A percentile compares a stretch with the other conserved stretches of the same genome.
Conservation (phyloP, 2,113 vertebrate genomes). For the Ptilorrhoa leucosticta region DNA sequence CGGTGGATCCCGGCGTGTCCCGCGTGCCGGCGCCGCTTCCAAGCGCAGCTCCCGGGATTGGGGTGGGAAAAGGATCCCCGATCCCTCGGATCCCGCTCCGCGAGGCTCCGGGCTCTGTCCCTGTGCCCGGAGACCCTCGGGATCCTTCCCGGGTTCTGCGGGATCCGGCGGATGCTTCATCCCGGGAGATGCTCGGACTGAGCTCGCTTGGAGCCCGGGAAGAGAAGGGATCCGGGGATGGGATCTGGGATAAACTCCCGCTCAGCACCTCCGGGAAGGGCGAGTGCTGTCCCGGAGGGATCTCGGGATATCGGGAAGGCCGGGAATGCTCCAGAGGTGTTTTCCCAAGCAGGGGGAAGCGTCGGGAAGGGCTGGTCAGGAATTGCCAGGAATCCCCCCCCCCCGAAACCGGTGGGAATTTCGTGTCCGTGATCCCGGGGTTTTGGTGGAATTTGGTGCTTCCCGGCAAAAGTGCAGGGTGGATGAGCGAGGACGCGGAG, state of each 20-base stretch:
- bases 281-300: neutral
- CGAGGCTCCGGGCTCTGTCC: neutral
- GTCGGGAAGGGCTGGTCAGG: fast-evolving
- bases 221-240: neutral
- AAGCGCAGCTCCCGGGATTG: neutral
- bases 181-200: neutral
- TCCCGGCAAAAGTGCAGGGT: fast-evolving
- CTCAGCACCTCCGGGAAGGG: neutral
- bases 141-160: neutral
- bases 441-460: neutral
- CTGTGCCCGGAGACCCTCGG: neutral
- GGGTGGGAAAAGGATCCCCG: neutral
- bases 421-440: fast-evolving
- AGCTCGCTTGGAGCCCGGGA: neutral
- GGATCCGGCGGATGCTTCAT: neutral
- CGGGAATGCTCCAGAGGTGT: fast-evolving
- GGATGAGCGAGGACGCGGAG: fast-evolving
- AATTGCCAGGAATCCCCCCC: neutral
- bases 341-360: neutral
- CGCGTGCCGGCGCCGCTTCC: neutral
- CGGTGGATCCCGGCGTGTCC: neutral
- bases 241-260: fast-evolving
- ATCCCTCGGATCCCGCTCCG: neutral
- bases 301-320: fast-evolving
- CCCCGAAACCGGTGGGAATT: neutral